phyloP scores from a whole-genome alignment of 2,888 invertebrate species.

The Pelosia muscerda region DNA sequence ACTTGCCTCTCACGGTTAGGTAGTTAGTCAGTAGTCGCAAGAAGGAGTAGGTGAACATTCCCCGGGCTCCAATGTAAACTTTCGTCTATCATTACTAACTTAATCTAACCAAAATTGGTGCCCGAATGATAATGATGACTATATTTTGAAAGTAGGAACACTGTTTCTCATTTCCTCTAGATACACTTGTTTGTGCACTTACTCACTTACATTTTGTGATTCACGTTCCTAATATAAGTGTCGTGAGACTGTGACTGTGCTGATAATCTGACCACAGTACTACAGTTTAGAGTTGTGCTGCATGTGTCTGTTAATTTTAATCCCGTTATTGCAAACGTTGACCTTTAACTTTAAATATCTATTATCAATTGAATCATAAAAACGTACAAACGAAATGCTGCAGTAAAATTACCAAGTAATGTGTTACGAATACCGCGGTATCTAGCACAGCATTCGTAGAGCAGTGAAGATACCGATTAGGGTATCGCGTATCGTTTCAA shows the following conservation, averaged over 20 bases:
- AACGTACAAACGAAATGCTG: background rate
- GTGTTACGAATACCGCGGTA: background rate
- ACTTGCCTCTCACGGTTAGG: background rate
- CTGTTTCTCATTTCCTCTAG: background rate
- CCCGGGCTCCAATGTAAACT: background rate
- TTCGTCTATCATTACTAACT: too few relatives aligned
- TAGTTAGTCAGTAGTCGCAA: background rate
- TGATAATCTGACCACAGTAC: background rate
- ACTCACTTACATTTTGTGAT: conserved; percentile 2
- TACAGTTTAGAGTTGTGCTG: background rate
- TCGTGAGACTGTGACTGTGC: background rate
- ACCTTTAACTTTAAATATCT: background rate
- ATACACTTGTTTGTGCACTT: background rate
- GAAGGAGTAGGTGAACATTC: background rate
- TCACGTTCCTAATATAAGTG: conserved; percentile 2
- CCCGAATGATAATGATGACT: background rate
- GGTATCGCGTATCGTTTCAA: too few relatives aligned
- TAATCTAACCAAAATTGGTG: background rate
- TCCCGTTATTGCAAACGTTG: background rate
- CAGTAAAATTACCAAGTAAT: background rate
- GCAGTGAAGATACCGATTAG: background rate
- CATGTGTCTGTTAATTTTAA: background rate
- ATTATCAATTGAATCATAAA: background rate
- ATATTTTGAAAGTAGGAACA: background rate
- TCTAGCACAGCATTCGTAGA: background rate